Base-by-base conservation (phyloP, 2,888 invertebrate genomes). In the Sericinus montela region DNA sequence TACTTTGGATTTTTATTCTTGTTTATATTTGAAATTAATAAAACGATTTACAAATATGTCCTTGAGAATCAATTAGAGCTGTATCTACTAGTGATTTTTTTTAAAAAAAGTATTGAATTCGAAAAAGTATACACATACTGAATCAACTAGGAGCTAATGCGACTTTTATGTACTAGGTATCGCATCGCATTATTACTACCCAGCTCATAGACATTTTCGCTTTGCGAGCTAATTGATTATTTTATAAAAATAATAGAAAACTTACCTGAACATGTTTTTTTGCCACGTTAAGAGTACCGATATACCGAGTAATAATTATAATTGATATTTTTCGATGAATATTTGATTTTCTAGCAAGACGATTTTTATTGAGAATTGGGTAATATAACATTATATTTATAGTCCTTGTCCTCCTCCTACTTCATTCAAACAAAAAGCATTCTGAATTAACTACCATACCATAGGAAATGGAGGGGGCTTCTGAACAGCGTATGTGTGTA, bases 101-200 rank as follows among this genome's bases (percentile, higher is more conserved):
- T 37, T 29, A 4, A 7, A 36, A 30, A 36, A 25, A 8, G 10
- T 37, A 11, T 32, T 8, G 11, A n/a, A n/a, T n/a, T n/a, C n/a
- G 19, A 19, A 19, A 19, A 5, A 19, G 5, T 3, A 19, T 13
- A 16, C n/a, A 28, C n/a, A 28, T 25, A 23, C 4, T 11, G 36
- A 44, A 34, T 51, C 38, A 51, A 32, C 30, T 40, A 65, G 62
- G 65, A 67, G 79, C 80, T 78, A 81, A 80, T 80, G 82, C 81
- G 82, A 80, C 69, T 76, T 75, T 72, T 75, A 77, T 80, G 80
- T 81, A 67, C 57, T 56, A 35, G 48, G 69, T 75, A 75, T 70
- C 71, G 70, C 64, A 57, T 59, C 67, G 73, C 72, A 68, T 50
- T 55, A 48, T 51, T 50, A 52, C 52, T 53, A 57, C 50, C 52